phyloP scores from a whole-genome alignment of 1,140 invertebrate genomes.

The Panagrolaimus sp. region DNA sequence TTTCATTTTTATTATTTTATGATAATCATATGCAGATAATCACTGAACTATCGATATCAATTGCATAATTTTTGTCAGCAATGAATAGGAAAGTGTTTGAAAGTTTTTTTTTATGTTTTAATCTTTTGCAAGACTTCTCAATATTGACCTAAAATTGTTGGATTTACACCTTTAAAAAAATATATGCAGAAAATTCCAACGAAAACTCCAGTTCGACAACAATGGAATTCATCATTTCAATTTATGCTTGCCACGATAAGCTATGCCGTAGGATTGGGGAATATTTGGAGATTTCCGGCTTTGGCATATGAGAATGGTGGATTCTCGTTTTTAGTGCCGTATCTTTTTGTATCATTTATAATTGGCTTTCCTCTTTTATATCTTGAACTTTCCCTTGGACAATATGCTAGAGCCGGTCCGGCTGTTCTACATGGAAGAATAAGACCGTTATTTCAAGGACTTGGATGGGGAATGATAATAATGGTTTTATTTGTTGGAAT shows the following conservation, averaged over 20 bases:
- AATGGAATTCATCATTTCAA: constrained; percentile 27
- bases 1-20: no score
- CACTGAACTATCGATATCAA: no score
- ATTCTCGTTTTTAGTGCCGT: constrained; percentile 24
- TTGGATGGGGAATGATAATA: not conserved
- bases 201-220: constrained; percentile 13
- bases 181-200: no score
- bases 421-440: constrained; percentile 20
- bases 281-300: constrained; percentile 36
- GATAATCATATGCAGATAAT: no score
- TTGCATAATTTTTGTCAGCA: no score
- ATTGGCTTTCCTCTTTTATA: constrained; percentile 27
- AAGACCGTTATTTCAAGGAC: constrained; percentile 16
- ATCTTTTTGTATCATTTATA: constrained; percentile 19
- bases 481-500: constrained; percentile 60
- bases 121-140: no score
- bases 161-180: no score
- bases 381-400: constrained; percentile 19
- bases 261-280: constrained; percentile 38
- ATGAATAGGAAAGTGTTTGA: no score
- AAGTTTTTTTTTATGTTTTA: no score
- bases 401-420: constrained; percentile 19
- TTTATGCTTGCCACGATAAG: constrained; percentile 34
- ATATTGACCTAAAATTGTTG: no score
- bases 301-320: constrained; percentile 37